phyloP scores from a whole-genome alignment of 2,888 invertebrate species.

The Andrena flavipes region DNA sequence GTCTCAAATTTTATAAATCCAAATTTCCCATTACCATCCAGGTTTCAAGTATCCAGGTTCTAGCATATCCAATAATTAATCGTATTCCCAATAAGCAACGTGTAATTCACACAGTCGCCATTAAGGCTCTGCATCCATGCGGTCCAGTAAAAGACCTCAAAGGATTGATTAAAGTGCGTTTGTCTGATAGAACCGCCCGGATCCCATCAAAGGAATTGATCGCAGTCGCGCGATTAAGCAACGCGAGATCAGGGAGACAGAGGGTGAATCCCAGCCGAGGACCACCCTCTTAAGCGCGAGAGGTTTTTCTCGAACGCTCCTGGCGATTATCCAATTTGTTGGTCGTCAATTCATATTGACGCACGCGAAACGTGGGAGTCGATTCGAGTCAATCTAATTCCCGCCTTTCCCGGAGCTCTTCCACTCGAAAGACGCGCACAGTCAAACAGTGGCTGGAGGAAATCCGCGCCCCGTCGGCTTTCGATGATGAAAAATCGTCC shows the following conservation, averaged over 20 bases:
- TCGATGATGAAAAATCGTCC: conserved; percentile 56
- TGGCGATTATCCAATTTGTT: conserved; percentile 81
- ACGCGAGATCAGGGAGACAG: background rate
- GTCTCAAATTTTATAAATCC: no score
- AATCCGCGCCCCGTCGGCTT: conserved; percentile 55
- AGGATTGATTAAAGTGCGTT: background rate
- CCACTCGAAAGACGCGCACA: conserved; percentile 53
- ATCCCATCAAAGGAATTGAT: background rate
- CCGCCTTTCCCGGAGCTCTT: conserved; percentile 4
- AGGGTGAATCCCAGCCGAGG: background rate
- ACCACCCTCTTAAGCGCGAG: background rate
- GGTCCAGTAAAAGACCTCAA: background rate
- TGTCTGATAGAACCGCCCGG: background rate
- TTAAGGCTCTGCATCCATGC: background rate
- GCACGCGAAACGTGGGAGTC: conserved; percentile 69
- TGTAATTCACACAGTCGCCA: no score
- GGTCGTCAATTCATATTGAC: conserved; percentile 79
- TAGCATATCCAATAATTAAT: no score
- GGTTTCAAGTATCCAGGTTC: no score
- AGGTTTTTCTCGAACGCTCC: conserved; percentile 57
- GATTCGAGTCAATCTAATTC: conserved; percentile 77
- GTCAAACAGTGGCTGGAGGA: conserved; percentile 63
- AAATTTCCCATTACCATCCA: no score
- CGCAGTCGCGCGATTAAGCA: background rate
- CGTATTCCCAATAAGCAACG: no score